Conservation (phyloP, 2,888 invertebrate genomes). For the Caenorhabditis auriculariae region DNA sequence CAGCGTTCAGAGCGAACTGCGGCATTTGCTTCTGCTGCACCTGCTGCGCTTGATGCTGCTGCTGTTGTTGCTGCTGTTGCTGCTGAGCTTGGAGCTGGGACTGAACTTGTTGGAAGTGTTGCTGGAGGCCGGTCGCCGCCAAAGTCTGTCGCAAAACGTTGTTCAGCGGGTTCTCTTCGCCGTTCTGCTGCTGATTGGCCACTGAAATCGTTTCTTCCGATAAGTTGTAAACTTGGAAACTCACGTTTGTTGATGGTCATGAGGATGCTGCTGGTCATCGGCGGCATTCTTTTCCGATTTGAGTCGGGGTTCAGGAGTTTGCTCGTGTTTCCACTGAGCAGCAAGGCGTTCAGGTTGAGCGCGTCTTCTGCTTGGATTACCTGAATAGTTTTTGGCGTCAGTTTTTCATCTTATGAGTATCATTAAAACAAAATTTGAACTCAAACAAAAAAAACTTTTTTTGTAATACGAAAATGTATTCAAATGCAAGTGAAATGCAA, state of each 20-base stretch:
- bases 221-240: slow-evolving; percentile 2
- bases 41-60: slow-evolving; percentile 6
- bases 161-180: slow-evolving; percentile 42
- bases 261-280: slow-evolving; percentile 47
- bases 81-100: slow-evolving; percentile 23
- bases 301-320: slow-evolving; percentile 33
- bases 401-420: too few relatives aligned
- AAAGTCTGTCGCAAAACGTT: slow-evolving; percentile 43
- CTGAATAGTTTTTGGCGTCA: slow-evolving; percentile 22
- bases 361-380: slow-evolving; percentile 55
- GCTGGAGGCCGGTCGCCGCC: slow-evolving; percentile 34
- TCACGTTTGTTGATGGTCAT: slow-evolving; percentile 50
- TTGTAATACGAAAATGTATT: too few relatives aligned
- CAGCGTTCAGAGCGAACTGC: slow-evolving; percentile 37
- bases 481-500: too few relatives aligned
- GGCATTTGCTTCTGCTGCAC: slow-evolving; percentile 12
- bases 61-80: slow-evolving; percentile 25
- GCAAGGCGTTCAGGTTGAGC: slow-evolving; percentile 43
- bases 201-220: slow-evolving; percentile 22
- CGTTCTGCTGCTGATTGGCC: slow-evolving; percentile 34
- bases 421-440: too few relatives aligned
- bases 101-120: slow-evolving; percentile 39
- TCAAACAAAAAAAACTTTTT: too few relatives aligned
- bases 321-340: slow-evolving; percentile 43
- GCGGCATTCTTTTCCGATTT: slow-evolving; percentile 44